Percentiles rank a stretch among this genome's conserved stretches.
Evolutionary conservation across 2,888 invertebrate genomes (phyloP).

Genomic region (Pasiphila rectangulata): DNA sequence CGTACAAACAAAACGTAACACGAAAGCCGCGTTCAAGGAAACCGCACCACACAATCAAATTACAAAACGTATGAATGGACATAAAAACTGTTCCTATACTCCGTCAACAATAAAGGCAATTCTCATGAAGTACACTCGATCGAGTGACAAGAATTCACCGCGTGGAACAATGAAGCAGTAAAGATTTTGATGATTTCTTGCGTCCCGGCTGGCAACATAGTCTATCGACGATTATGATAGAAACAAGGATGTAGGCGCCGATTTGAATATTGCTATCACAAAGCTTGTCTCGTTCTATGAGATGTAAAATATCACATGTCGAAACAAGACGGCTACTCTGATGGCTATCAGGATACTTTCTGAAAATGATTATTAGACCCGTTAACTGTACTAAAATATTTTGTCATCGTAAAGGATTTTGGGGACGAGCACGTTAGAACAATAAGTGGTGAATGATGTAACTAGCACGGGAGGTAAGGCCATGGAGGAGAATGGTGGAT

Average conservation of each 20-base stretch:
- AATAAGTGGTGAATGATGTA: no score
- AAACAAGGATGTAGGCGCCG: neutral
- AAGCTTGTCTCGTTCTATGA: no score
- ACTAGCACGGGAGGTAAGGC: no score
- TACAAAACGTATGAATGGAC: constrained; percentile 33
- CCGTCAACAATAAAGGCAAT: constrained; percentile 43
- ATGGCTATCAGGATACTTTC: no score
- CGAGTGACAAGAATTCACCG: constrained; percentile 18
- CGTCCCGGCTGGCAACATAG: constrained; percentile 18
- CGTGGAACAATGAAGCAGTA: constrained; percentile 43
- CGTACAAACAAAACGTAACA: constrained; percentile 21
- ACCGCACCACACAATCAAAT: constrained; percentile 39
- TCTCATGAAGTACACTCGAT: constrained; percentile 34
- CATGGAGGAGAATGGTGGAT: no score
- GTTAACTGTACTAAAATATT: no score
- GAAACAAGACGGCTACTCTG: no score
- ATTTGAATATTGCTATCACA: no score
- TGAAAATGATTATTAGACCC: no score
- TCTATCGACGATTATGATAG: constrained; percentile 9
- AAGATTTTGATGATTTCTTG: constrained; percentile 42
- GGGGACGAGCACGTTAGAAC: no score
- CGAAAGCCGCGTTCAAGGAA: constrained; percentile 38
- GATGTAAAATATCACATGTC: no score
- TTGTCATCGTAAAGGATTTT: no score
- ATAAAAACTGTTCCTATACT: constrained; percentile 36